Percentiles rank a stretch among this genome's conserved stretches.
These are phyloP conservation scores for Clusia tigrina DNA, from an alignment of 2,888 invertebrate genomes.

Conservation along the genomic window DNA sequence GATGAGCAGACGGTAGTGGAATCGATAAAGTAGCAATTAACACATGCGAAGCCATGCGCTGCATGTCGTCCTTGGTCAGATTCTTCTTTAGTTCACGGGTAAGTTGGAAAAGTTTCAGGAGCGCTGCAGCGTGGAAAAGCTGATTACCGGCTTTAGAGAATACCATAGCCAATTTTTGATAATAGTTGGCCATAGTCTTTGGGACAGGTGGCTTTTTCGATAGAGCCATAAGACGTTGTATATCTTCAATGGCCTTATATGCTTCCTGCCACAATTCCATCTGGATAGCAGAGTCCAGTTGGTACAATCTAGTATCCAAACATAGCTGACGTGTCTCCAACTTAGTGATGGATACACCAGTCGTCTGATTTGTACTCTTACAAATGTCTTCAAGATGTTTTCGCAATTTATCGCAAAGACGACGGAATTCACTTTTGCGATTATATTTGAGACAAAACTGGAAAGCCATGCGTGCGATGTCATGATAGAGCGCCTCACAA, in stretches of 20 bases:
- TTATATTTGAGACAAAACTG: conserved; percentile 97
- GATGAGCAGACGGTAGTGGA: conserved; percentile 92
- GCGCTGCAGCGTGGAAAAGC: conserved; percentile 95
- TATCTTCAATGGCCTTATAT: conserved; percentile 98
- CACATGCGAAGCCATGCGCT: conserved; percentile 95
- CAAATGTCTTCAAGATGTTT: conserved; percentile 97
- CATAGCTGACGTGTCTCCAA: conserved; percentile 97
- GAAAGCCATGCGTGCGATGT: conserved; percentile 98
- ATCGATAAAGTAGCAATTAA: conserved; percentile 94
- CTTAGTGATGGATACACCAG: conserved; percentile 91
- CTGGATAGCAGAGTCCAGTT: conserved; percentile 96
- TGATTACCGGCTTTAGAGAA: conserved; percentile 99
- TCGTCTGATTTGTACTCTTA: conserved; percentile 85
- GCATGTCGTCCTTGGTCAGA: conserved; percentile 90
- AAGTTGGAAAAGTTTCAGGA: conserved; percentile 92
- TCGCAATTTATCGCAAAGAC: conserved; percentile 94
- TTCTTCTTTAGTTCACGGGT: conserved; percentile 97
- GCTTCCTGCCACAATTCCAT: conserved; percentile 99
- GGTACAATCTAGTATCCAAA: conserved; percentile 93
- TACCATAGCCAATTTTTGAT: conserved; percentile 95
- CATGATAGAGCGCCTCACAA: conserved; percentile 96
- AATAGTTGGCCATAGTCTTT: conserved; percentile 98
- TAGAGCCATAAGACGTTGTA: conserved; percentile 94
- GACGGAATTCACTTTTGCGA: conserved; percentile 97
- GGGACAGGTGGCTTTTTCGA: conserved; percentile 97